These are phyloP conservation scores for Labia minor DNA, from an alignment of 2,888 invertebrate genomes.

Conservation along the genomic window DNA sequence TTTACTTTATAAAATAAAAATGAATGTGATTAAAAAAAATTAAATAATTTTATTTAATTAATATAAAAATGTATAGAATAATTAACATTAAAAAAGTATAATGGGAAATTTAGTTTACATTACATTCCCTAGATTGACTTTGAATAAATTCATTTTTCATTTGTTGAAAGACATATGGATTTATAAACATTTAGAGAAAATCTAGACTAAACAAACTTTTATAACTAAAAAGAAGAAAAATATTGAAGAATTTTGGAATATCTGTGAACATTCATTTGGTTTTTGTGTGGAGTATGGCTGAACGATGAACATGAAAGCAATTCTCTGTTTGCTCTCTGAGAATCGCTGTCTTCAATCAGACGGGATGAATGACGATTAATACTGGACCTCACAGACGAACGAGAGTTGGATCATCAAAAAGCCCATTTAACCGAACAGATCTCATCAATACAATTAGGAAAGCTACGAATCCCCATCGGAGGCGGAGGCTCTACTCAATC, in stretches of 20 bases:
- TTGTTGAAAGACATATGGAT: too few species aligned
- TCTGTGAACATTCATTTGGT: background rate
- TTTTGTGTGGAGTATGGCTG: background rate
- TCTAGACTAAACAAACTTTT: background rate
- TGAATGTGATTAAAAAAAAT: too few species aligned
- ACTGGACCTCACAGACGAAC: background rate
- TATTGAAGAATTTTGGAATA: background rate
- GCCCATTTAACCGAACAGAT: background rate
- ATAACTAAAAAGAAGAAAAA: background rate
- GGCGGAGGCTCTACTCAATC: too few species aligned
- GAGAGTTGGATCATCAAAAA: background rate
- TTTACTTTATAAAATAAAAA: too few species aligned
- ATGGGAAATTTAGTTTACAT: too few species aligned
- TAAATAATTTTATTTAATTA: too few species aligned
- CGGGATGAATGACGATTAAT: conserved; percentile 3
- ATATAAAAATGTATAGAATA: too few species aligned
- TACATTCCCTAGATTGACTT: too few species aligned
- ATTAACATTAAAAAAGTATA: too few species aligned
- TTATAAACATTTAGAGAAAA: too few species aligned
- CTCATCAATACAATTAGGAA: background rate
- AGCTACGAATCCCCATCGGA: background rate
- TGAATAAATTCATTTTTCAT: too few species aligned
- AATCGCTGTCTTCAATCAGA: background rate
- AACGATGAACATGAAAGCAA: background rate
- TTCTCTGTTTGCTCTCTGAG: background rate